Base-by-base conservation (phyloP, 1,140 invertebrate genomes). In the Scaptomyza montana region DNA sequence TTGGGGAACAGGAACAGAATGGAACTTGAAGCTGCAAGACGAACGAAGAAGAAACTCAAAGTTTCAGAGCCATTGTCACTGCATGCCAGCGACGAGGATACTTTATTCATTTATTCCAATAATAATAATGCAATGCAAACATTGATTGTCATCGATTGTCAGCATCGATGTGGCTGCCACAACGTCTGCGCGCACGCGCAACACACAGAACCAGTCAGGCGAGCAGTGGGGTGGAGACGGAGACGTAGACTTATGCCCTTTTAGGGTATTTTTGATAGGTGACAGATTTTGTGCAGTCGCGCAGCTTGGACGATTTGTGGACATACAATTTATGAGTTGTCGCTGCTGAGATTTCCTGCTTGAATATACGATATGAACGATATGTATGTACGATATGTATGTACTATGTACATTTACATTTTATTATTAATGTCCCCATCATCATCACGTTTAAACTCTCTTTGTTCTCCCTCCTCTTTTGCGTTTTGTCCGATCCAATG, bases 61-160 rank as follows among this genome's bases (percentile, higher is more conserved):
- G 21, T 25, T 25, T 25, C 21, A 19, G 21, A 73, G 78, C 80
- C 85, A 89, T 89, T 89, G 85, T 87, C 84, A 87, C 84, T 87
- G 84, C 84, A 87, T 87, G 84, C 79, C 73, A 69, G 8, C 33
- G 33, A 9, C 33, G 33, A 77, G 45, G 89, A 89, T 90, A 89
- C 80, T 90, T 90, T 90, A 90, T 90, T 90, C 89, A 90, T 90
- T 89, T 90, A 90, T 90, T 90, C 89, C 87, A 90, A 90, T 90
- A 90, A 90, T 90, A 90, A 90, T 90, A 90, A 90, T 90, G 89
- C 89, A 90, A 90, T 90, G 89, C 89, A 90, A 90, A 90, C 82
- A 90, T 90, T 90, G 85, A 89, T 89, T 89, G 86, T 90, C 85
- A 89, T 89, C 85, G 86, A 89, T 89, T 89, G 85, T 89, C 77